Evolutionary conservation across 2,797 vertebrate genomes (phyloP).

Genomic region (Caiman crocodilus): DNA sequence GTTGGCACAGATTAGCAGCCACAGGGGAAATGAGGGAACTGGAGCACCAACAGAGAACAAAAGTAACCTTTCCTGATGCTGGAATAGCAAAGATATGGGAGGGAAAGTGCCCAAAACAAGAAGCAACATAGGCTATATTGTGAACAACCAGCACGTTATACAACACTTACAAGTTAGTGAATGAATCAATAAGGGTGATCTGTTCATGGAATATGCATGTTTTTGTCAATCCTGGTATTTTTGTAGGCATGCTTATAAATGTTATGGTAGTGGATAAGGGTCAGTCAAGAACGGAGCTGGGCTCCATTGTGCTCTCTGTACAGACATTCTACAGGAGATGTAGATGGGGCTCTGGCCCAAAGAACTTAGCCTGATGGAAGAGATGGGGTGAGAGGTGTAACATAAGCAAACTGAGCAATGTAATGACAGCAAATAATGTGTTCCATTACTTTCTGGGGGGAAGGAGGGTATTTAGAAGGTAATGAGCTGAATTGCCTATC

Average conservation of each 20-base stretch:
- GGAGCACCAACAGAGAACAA: too few relatives aligned
- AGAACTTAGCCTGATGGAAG: neutral
- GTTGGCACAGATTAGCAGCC: too few relatives aligned
- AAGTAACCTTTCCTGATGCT: too few relatives aligned
- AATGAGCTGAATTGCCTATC: too few relatives aligned
- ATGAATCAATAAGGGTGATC: neutral
- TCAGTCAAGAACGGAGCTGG: neutral
- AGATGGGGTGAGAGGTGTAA: neutral
- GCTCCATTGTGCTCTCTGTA: neutral
- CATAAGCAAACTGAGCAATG: neutral
- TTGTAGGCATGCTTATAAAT: neutral
- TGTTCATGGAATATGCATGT: neutral
- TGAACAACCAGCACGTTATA: neutral
- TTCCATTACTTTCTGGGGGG: neutral
- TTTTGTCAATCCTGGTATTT: neutral
- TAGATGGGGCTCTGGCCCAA: neutral
- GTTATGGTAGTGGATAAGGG: neutral
- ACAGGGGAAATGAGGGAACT: too few relatives aligned
- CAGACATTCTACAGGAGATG: neutral
- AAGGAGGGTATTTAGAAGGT: too few relatives aligned
- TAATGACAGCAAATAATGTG: neutral
- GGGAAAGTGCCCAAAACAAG: neutral
- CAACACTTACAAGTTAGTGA: neutral
- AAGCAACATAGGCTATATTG: neutral
- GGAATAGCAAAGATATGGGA: neutral